A percentile compares a stretch with the other conserved stretches of the same genome.
Conservation (phyloP, 1,140 invertebrate genomes). For the Lordiphosa collinella region DNA sequence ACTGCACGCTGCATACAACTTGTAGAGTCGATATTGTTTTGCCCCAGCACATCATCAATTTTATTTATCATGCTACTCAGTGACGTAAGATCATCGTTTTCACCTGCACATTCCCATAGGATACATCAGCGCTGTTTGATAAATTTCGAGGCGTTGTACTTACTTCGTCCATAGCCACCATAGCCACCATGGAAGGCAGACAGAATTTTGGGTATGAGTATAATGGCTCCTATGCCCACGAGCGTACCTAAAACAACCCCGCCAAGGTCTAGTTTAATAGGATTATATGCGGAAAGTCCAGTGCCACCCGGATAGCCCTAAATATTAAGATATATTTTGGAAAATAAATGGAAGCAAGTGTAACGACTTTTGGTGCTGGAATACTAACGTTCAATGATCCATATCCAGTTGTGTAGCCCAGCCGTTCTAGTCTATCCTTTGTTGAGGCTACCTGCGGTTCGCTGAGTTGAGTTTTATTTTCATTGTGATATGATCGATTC, state of each 20-base stretch:
- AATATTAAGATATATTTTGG: neutral
- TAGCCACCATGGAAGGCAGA: slow-evolving; percentile 86
- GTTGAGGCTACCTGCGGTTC: slow-evolving; percentile 54
- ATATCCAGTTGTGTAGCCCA: slow-evolving; percentile 76
- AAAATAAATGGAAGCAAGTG: neutral
- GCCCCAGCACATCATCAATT: slow-evolving; percentile 86
- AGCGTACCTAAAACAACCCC: slow-evolving; percentile 89
- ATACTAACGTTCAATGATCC: slow-evolving; percentile 64
- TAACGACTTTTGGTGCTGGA: neutral
- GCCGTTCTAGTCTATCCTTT: slow-evolving; percentile 69
- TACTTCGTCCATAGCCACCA: slow-evolving; percentile 86
- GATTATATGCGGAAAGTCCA: slow-evolving; percentile 82
- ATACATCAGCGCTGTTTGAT: neutral
- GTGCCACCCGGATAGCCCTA: slow-evolving; percentile 80
- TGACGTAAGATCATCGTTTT: slow-evolving; percentile 83
- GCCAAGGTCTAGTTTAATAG: slow-evolving; percentile 89
- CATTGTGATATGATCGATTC: slow-evolving; percentile 57
- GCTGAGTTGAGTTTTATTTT: slow-evolving; percentile 58
- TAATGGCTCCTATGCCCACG: slow-evolving; percentile 87
- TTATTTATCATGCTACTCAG: slow-evolving; percentile 84
- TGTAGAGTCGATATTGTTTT: slow-evolving; percentile 88
- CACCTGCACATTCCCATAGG: slow-evolving; percentile 73
- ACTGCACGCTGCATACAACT: slow-evolving; percentile 89
- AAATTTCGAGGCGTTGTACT: slow-evolving; percentile 50
- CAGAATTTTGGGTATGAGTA: slow-evolving; percentile 88